Conservation (phyloP, 2,888 invertebrate species). For the Thysanoteuthis rhombus region DNA sequence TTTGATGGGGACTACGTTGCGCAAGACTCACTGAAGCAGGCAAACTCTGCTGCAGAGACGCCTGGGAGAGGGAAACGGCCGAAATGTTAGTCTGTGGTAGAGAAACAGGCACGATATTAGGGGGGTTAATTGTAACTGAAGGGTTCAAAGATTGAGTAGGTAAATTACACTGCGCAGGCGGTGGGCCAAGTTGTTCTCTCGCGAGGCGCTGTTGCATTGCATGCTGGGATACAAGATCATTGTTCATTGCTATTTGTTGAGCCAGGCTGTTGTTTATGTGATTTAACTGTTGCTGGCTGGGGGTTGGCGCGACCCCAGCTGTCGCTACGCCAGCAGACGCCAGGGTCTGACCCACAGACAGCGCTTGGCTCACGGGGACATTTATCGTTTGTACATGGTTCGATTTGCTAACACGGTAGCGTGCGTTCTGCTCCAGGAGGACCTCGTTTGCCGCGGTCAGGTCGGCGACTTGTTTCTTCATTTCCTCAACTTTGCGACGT, state of each 20-base stretch:
- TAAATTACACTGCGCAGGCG: constrained; percentile 42
- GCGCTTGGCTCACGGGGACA: constrained; percentile 45
- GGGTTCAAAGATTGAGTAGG: constrained; percentile 44
- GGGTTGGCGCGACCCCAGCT: constrained; percentile 43
- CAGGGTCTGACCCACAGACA: constrained; percentile 63
- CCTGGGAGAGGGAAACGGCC: constrained; percentile 44
- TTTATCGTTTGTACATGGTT: constrained; percentile 52
- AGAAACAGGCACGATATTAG: constrained; percentile 52
- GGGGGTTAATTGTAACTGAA: constrained; percentile 54
- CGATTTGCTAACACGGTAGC: constrained; percentile 71
- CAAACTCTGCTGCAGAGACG: constrained; percentile 43
- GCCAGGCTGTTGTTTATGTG: constrained; percentile 62
- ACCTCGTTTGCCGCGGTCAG: constrained; percentile 82
- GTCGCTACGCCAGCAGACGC: constrained; percentile 65
- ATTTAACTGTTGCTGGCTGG: constrained; percentile 40
- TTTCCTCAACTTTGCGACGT: constrained; percentile 76
- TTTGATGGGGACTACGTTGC: constrained; percentile 49
- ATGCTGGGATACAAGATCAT: constrained; percentile 61
- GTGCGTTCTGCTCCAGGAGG: constrained; percentile 81
- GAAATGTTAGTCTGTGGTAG: constrained; percentile 51
- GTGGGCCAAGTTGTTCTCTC: constrained; percentile 44
- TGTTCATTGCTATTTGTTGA: constrained; percentile 63
- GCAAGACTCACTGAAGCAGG: constrained; percentile 45
- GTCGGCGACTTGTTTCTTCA: constrained; percentile 78
- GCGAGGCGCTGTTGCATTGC: constrained; percentile 60